A percentile compares a stretch with the other conserved stretches of the same genome.
Conservation (phyloP, 2,113 vertebrate genomes). For the Malurus alboscapulatus region DNA sequence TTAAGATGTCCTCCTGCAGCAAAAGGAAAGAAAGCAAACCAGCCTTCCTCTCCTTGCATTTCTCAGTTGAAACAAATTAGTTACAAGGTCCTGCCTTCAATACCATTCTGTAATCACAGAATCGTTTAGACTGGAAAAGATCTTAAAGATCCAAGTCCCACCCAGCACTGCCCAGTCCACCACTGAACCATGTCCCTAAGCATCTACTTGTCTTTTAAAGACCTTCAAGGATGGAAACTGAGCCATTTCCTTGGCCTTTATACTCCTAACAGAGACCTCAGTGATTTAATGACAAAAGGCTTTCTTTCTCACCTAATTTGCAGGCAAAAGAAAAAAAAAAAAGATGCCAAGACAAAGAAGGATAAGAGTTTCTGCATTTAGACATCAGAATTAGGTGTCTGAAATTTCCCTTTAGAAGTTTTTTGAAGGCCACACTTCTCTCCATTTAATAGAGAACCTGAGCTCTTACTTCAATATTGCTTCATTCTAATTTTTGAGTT, state of each 20-base stretch:
- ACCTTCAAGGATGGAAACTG: background rate
- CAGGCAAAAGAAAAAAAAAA: background rate
- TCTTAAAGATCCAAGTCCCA: fast-evolving
- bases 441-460: background rate
- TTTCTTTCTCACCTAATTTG: background rate
- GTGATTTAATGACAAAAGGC: background rate
- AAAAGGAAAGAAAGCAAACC: background rate
- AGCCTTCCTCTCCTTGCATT: background rate
- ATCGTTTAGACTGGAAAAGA: background rate
- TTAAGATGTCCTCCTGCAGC: background rate
- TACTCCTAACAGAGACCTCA: background rate
- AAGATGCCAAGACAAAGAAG: background rate
- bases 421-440: background rate
- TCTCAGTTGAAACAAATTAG: background rate
- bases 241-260: background rate
- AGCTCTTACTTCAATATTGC: background rate
- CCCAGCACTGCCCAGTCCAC: background rate
- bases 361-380: background rate
- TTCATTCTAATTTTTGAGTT: background rate
- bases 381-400: background rate
- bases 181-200: background rate
- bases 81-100: background rate
- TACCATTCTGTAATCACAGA: background rate
- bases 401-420: background rate
- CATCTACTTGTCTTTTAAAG: background rate